Base-by-base conservation (phyloP, 2,888 invertebrate genomes). In the Apamea anceps region DNA sequence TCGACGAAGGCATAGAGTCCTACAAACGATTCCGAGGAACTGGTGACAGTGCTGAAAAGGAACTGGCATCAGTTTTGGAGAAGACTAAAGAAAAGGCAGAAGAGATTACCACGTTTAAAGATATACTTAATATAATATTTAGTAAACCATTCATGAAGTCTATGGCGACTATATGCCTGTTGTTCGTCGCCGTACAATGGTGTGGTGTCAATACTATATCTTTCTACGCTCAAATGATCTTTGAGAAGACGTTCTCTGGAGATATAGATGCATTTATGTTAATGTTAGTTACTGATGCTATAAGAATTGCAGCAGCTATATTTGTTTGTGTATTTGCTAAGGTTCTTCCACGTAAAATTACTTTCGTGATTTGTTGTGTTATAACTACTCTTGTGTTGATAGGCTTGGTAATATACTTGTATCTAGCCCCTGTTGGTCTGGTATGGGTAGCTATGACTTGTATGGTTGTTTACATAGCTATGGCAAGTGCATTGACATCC, bases 211-310 rank as follows among this genome's bases (percentile, higher is more conserved):
- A 94, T 75, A 91, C 92, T 21, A 80, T 94, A 37, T 89, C 89
- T 3, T 94, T 93, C 85, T 95, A 95, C 48, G 92, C 94, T 4
- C 86, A 92, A 85, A 89, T 91, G 28, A 91, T 95, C 42, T 91
- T 94, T 54, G 81, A 90, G 28, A 89, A 80, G n/a, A 93, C 94
- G 4, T 94, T 95, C 70, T 85, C 88, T 2, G 91, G 91, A 21
- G 84, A 90, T 28, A 80, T 94, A 2, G 91, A 94, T 72, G 85
- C 93, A 0, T 94, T 91, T 57, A 80, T 89, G 74, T 79, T 94
- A 21, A 94, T 94, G 93, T 77, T 95, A 57, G 83, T 88, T 6
- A 90, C 91, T 10, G 95, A 95, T 84, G 81, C 83, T 21, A 88
- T 94, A n/a, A 89, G 94, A 83, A 80, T 92, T 12, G 28, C 85